Base-by-base conservation (phyloP, 2,797 vertebrate genomes). In the Botia kubotai region DNA sequence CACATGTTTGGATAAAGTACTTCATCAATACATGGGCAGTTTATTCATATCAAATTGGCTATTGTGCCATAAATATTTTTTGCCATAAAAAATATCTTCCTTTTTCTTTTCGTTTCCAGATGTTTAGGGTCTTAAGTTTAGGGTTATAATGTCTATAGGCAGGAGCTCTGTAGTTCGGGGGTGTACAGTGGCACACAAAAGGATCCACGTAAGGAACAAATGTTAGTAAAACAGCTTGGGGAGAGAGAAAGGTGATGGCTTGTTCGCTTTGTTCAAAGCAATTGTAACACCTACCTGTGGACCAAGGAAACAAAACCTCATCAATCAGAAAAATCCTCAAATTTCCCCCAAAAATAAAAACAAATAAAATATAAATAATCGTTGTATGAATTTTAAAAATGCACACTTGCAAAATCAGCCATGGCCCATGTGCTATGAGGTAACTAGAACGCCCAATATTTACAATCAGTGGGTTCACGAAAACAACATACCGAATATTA, bases 211-310 rank as follows among this genome's bases (percentile, higher is more conserved):
- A 92, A 92, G 93, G 89, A 94, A 90, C 84, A 93, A 93, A 92
- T 91, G 93, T 91, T 91, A 90, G 90, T 91, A 92, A 94, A 92
- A 91, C 90, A 80, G 83, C 93, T 90, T 84, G 92, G 90, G 90
- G 91, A 93, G 84, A 50, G 93, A 90, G 91, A 95, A 90, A 91
- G 92, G 93, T 93, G 94, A 94, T 89, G 95, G 95, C 94, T 93
- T 93, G 93, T 90, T 95, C 92, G 92, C 92, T 94, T 95, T 95
- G 95, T 91, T 95, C 95, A 96, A 96, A 97, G 96, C 96, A 97
- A 98, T 95, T 98, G 96, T 98, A 96, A 98, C 97, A 96, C 96
- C 97, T 97, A 97, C 96, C 98, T 98, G 97, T 93, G 95, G 94
- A 95, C 92, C 93, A 93, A 93, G 95, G 95, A 92, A 97, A 96